Evolutionary conservation across 2,113 vertebrate species (phyloP).

Genomic region (Barnardius zonarius): DNA sequence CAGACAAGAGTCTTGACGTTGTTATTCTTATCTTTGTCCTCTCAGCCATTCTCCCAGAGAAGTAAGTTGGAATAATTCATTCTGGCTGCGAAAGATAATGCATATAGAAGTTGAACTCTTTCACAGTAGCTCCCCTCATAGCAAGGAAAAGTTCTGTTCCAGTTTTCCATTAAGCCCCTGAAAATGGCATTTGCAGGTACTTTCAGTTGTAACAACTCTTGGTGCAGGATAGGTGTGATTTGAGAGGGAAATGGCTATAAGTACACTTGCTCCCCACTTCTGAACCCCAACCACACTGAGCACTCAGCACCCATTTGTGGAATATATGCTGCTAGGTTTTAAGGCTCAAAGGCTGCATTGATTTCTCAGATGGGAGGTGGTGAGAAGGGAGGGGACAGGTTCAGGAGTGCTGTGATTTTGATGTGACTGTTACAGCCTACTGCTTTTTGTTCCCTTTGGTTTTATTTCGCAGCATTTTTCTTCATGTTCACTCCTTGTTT

Average conservation of each 20-base stretch:
- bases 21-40: conserved; percentile 96
- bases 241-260: not conserved
- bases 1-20: conserved; percentile 83
- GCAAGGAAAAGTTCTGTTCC: not conserved
- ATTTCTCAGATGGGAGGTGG: not conserved
- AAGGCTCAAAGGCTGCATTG: not conserved
- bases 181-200: not conserved
- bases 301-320: not conserved
- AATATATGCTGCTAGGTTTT: not conserved
- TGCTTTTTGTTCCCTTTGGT: not conserved
- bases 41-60: conserved; percentile 90
- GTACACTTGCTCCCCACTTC: not conserved
- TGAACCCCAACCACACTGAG: not conserved
- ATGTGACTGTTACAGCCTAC: not conserved
- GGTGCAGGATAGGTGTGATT: not conserved
- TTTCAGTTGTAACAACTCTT: not conserved
- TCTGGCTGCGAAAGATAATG: not conserved
- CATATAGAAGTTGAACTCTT: not conserved
- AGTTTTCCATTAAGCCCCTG: not conserved
- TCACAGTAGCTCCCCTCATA: not conserved
- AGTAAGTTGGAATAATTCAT: conserved; percentile 76
- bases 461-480: not conserved
- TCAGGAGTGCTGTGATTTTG: not conserved
- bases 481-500: not conserved
- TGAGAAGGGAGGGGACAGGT: not conserved